Evolutionary conservation across 2,888 invertebrate genomes (phyloP), one percentile per base, ranked within the genome.

Genomic region (Drosophila birchii): DNA sequence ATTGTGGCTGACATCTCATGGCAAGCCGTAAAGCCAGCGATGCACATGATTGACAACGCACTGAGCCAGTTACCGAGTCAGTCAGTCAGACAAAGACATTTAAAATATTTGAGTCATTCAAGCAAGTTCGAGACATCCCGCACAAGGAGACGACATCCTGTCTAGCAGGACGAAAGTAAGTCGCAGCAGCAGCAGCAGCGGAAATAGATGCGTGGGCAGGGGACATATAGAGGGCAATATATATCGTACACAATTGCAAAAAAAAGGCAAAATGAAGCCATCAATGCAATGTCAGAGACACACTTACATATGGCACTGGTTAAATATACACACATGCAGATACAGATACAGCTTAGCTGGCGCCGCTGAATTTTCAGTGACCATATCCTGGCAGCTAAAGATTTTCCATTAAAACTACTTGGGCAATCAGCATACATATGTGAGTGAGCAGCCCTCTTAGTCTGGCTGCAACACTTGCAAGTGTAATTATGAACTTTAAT

Each of bases 341-440:
- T 26, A 12, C 14, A 20, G 43, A 43, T 58, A 55, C 63, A 47
- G 57, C 49, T 71, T 49, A 71, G 36, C 49, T 68, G 68, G 68
- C 68, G 68, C 67, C 67, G 47, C 14, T 44, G 23, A 44, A 20
- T 69, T 71, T 71, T 70, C 72, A n/a, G 29, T 47, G 47, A 47
- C 47, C 47, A 47, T 47, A 29, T 29, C 47, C n/a, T 12, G 47
- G 29, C 29, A 7, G 29, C 47, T 32, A 82, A 86, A 79, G 90
- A 89, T 88, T 86, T 86, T 82, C 86, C 88, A 89, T 89, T 86
- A 86, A 89, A 89, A 88, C 74, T 83, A 86, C 78, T 88, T 89
- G 70, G 78, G 74, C 78, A 88, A 88, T 88, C 90, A 82, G 74
- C 70, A 78, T 86, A 75, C 70, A 78, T 86, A 75, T 79, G 62